Conservation (phyloP, 2,797 vertebrate genomes). For the Dicrostonyx torquatus region DNA sequence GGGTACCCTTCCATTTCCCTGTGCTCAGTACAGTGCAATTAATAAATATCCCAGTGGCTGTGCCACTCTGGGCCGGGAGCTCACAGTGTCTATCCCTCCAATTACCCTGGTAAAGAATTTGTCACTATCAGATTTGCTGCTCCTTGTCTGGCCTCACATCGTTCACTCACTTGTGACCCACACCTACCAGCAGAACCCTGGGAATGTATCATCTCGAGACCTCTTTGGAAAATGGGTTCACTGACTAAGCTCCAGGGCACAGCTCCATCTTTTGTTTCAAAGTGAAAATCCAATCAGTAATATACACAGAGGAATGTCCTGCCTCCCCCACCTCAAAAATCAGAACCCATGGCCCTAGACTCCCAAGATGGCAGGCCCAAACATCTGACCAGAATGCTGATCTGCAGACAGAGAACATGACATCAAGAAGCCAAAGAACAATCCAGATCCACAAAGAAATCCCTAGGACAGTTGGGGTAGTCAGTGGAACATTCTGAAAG, state of each 20-base stretch:
- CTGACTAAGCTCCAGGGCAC: neutral
- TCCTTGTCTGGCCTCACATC: accelerated
- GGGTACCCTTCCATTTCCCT: neutral
- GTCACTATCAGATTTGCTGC: neutral
- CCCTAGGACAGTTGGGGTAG: accelerated
- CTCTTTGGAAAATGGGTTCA: neutral
- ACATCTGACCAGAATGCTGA: neutral
- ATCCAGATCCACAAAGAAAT: neutral
- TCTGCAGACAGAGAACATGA: neutral
- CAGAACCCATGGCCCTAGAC: neutral
- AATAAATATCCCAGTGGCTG: neutral
- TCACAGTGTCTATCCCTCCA: neutral
- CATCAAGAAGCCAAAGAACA: neutral
- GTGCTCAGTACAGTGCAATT: neutral
- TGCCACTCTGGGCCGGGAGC: neutral
- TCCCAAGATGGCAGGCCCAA: neutral
- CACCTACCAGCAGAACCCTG: neutral
- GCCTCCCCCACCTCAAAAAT: neutral
- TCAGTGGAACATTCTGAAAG: neutral
- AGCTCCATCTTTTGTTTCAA: neutral
- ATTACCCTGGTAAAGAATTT: neutral
- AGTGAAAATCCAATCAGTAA: neutral
- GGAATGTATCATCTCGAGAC: neutral
- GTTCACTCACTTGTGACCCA: neutral
- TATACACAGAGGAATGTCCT: neutral